A percentile compares a stretch with the other conserved stretches of the same genome.
Conservation (phyloP, 2,888 invertebrate species). For the Ormyrus pomaceus region DNA sequence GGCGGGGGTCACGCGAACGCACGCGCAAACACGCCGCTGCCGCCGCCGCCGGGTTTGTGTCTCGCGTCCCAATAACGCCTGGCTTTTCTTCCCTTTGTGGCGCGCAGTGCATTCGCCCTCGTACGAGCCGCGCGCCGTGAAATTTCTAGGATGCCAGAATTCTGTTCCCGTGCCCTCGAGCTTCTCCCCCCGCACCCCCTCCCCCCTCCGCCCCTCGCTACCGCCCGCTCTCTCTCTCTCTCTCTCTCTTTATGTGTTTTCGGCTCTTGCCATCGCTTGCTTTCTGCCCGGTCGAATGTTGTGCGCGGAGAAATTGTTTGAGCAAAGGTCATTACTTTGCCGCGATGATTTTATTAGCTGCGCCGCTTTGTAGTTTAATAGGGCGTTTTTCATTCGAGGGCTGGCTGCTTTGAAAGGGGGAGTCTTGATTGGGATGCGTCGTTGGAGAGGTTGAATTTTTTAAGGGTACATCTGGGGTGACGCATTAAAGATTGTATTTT, state of each 20-base stretch:
- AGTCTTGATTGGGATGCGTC: not conserved
- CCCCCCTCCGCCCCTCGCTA: not conserved
- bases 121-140: conserved; percentile 28
- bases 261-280: not conserved
- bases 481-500: no score
- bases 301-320: conserved; percentile 16
- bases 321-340: conserved; percentile 24
- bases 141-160: conserved; percentile 52
- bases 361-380: no score
- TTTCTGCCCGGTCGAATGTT: not conserved
- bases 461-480: no score
- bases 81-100: conserved; percentile 51
- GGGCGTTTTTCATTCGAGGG: no score
- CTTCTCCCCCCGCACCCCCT: not conserved
- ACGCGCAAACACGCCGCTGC: not conserved
- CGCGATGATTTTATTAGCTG: conserved; percentile 12
- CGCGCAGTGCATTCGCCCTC: conserved; percentile 15
- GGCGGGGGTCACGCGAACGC: no score
- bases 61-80: conserved; percentile 37
- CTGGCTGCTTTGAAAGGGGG: no score
- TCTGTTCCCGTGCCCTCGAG: conserved; percentile 27
- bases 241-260: not conserved
- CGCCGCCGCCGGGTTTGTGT: not conserved
- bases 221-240: not conserved
- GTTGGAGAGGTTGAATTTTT: not conserved